These are phyloP conservation scores for Lates calcarifer DNA, from an alignment of 2,113 vertebrate genomes.

Conservation along the genomic window DNA sequence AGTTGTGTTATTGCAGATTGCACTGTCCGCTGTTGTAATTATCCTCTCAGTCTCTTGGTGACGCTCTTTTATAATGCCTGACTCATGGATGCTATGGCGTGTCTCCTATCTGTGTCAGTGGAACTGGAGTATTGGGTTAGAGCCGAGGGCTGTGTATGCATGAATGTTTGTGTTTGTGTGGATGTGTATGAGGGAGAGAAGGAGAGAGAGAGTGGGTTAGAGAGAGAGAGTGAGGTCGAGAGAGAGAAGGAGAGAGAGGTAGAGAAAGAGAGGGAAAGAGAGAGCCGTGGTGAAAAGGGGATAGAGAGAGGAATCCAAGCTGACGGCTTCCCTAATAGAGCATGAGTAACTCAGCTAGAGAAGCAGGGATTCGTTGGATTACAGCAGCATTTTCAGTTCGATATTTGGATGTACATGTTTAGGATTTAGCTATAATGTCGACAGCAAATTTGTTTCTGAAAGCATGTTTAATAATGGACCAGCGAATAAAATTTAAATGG, in stretches of 20 bases:
- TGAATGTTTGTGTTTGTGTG: slow-evolving; percentile 39
- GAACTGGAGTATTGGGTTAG: slow-evolving; percentile 67
- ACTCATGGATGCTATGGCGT: slow-evolving; percentile 45
- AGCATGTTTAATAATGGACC: slow-evolving; percentile 43
- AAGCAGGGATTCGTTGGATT: slow-evolving; percentile 47
- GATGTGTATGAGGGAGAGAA: slow-evolving; percentile 26
- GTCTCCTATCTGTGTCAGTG: slow-evolving; percentile 75
- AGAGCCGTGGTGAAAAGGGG: slow-evolving; percentile 23
- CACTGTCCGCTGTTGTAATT: slow-evolving; percentile 38
- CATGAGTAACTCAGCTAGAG: slow-evolving; percentile 72
- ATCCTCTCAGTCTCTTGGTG: slow-evolving; percentile 53
- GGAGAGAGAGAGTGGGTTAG: slow-evolving; percentile 17
- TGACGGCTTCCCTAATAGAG: slow-evolving; percentile 74
- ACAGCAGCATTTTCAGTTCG: slow-evolving; percentile 56
- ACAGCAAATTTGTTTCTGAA: slow-evolving; percentile 24
- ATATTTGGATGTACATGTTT: slow-evolving; percentile 31
- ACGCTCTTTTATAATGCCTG: slow-evolving; percentile 64
- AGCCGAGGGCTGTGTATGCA: slow-evolving; percentile 47
- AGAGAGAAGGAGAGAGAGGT: slow-evolving; percentile 25
- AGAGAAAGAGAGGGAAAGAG: slow-evolving; percentile 22
- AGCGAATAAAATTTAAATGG: slow-evolving; percentile 25
- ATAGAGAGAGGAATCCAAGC: slow-evolving; percentile 66
- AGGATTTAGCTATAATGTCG: slow-evolving; percentile 41
- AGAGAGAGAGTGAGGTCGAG: background rate
- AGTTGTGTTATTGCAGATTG: background rate